Conservation (phyloP, 2,888 invertebrate species). For the Caenorhabditis zanzibari region DNA sequence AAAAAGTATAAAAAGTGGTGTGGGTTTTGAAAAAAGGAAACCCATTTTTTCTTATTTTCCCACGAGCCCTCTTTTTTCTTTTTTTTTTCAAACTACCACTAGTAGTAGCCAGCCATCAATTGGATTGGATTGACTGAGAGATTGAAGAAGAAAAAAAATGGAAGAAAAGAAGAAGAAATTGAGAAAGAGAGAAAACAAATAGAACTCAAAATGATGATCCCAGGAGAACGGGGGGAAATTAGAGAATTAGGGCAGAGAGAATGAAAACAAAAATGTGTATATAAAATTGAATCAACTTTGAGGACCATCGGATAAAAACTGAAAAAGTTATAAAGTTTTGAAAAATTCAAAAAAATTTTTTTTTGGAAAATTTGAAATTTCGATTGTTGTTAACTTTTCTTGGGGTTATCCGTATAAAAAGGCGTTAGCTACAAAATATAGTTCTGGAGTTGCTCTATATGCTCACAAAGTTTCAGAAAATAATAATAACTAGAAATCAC, state of each 20-base stretch:
- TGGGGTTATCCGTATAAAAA: no score
- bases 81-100: not conserved
- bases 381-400: no score
- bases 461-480: no score
- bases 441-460: no score
- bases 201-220: slow-evolving; percentile 3
- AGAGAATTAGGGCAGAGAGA: not conserved
- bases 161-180: not conserved
- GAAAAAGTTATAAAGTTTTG: no score
- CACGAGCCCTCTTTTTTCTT: slow-evolving; percentile 20
- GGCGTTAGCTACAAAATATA: no score
- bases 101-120: slow-evolving; percentile 32
- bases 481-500: no score
- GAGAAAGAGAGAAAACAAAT: not conserved
- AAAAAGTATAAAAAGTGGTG: slow-evolving; percentile 3
- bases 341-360: no score
- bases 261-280: not conserved
- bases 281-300: not conserved
- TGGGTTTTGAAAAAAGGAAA: not conserved
- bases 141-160: not conserved
- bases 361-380: no score
- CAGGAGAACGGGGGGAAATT: not conserved
- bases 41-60: not conserved
- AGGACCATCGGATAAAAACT: no score
- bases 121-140: slow-evolving; percentile 10